Conservation (phyloP, 2,888 invertebrate species). For the Arctia plantaginis region DNA sequence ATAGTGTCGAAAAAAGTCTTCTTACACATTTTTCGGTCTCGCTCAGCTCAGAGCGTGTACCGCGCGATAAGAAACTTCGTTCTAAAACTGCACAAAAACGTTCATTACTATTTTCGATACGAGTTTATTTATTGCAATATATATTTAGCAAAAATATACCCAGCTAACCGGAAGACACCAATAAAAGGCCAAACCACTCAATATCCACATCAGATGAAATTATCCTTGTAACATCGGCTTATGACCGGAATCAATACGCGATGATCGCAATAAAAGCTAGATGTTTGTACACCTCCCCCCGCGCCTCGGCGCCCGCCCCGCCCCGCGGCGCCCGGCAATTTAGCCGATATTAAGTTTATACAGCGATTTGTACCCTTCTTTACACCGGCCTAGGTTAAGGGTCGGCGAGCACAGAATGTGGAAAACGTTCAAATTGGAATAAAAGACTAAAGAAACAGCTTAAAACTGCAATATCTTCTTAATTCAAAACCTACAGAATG, state of each 20-base stretch:
- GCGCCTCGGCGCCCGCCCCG: slow-evolving; percentile 40
- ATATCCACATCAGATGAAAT: slow-evolving; percentile 60
- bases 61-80: too few species aligned
- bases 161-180: background rate
- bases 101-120: too few species aligned
- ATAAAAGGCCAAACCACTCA: slow-evolving; percentile 11
- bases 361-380: slow-evolving; percentile 84
- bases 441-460: too few species aligned
- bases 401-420: slow-evolving; percentile 38
- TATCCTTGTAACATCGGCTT: slow-evolving; percentile 71
- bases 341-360: slow-evolving; percentile 84
- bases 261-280: slow-evolving; percentile 80
- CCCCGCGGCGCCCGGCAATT: slow-evolving; percentile 73
- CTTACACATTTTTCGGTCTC: too few species aligned
- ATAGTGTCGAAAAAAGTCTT: too few species aligned
- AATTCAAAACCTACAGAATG: background rate
- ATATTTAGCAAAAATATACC: background rate
- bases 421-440: slow-evolving; percentile 18
- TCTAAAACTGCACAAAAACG: too few species aligned
- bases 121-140: background rate
- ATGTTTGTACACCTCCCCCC: slow-evolving; percentile 67
- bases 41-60: too few species aligned
- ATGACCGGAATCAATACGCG: slow-evolving; percentile 81
- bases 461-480: background rate
- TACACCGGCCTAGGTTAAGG: slow-evolving; percentile 64